These are phyloP conservation scores for Phenganax stokvisi DNA, from an alignment of 92 coral and sea anemone species.

Conservation along the genomic window DNA sequence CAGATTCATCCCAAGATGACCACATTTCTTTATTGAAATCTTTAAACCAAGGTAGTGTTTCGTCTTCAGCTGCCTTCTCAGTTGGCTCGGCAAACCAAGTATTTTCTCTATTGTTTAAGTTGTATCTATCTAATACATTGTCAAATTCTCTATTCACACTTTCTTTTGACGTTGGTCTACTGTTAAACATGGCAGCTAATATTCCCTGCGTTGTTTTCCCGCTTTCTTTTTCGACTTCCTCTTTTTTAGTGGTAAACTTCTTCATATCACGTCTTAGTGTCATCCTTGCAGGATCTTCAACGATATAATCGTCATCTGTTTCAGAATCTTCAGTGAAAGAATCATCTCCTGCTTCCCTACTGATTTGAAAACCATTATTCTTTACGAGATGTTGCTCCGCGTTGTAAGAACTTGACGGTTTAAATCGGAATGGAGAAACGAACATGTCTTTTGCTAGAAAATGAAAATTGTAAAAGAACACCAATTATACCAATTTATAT, in stretches of 20 bases:
- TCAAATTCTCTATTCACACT: not conserved
- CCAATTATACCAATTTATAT: not conserved
- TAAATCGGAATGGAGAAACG: not conserved
- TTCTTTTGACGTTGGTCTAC: not conserved
- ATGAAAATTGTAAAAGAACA: not conserved
- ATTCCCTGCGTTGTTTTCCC: not conserved
- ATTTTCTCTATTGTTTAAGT: not conserved
- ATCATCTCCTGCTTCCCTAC: not conserved
- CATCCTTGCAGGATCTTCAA: constrained; percentile 30
- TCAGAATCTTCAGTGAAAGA: not conserved
- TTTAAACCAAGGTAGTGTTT: not conserved
- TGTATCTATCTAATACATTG: not conserved
- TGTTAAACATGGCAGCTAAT: not conserved
- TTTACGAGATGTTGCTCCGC: not conserved
- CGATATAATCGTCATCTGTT: constrained; percentile 9
- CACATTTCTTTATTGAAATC: constrained; percentile 9
- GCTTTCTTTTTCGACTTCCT: not conserved
- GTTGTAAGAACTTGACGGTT: not conserved
- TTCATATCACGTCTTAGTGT: not conserved
- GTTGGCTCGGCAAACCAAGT: not conserved
- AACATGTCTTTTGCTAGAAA: not conserved
- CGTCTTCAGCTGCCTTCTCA: not conserved
- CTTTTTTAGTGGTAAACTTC: not conserved
- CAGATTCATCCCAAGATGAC: constrained; percentile 19
- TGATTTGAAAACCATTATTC: not conserved